Evolutionary conservation across 2,888 invertebrate genomes (phyloP).

Genomic region (Trissolcus japonicus): DNA sequence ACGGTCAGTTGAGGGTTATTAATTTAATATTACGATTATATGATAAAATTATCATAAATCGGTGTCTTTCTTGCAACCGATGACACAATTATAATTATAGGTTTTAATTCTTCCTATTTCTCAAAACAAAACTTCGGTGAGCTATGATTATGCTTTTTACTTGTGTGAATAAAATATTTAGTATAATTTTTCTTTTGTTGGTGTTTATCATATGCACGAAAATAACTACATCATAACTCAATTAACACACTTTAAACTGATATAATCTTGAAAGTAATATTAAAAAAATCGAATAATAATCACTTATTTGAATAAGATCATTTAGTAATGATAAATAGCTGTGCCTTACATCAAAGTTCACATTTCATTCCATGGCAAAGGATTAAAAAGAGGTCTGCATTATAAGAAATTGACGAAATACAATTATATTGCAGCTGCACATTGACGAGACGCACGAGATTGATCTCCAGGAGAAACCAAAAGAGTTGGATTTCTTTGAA

Average conservation of each 20-base stretch:
- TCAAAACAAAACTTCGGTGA: constrained; percentile 70
- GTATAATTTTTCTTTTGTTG: neutral
- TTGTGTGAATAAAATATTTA: neutral
- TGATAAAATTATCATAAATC: too few relatives aligned
- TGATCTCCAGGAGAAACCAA: constrained; percentile 79
- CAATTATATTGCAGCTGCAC: constrained; percentile 80
- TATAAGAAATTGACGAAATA: too few relatives aligned
- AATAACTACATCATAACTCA: neutral
- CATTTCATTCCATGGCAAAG: neutral
- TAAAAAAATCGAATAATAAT: neutral
- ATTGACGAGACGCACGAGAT: constrained; percentile 82
- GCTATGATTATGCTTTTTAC: constrained; percentile 58
- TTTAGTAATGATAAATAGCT: too few relatives aligned
- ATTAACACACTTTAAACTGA: neutral
- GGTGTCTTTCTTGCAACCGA: too few relatives aligned
- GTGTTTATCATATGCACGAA: neutral
- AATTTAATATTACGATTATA: too few relatives aligned
- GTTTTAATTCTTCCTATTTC: constrained; percentile 66
- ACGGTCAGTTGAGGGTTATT: too few relatives aligned
- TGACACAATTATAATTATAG: constrained; percentile 66
- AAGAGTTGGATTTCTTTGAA: constrained; percentile 94
- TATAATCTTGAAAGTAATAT: neutral
- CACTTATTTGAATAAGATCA: neutral
- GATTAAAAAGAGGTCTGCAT: too few relatives aligned
- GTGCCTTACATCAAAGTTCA: too few relatives aligned